Percentiles rank a stretch among this genome's conserved stretches.
These are phyloP conservation scores for Heliothis virescens DNA, from an alignment of 1,140 invertebrate genomes.

Conservation along the genomic window DNA sequence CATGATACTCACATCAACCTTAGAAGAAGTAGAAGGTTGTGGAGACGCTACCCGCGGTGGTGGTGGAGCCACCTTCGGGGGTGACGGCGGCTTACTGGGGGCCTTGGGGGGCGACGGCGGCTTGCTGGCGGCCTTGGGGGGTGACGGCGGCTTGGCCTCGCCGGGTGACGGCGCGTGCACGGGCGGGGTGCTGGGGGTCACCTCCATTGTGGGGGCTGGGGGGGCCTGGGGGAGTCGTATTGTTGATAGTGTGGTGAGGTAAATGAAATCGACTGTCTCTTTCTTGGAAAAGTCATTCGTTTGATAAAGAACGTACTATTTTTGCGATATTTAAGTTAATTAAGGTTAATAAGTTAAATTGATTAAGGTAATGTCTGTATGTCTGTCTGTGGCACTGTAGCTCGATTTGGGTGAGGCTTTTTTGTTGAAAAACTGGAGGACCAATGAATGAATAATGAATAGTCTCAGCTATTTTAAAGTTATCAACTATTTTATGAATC, in stretches of 20 bases:
- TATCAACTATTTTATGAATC: too few species aligned
- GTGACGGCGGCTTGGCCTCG: constrained; percentile 47
- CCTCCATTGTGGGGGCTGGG: constrained; percentile 68
- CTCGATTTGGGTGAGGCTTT: too few species aligned
- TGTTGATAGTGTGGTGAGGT: neutral
- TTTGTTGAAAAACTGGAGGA: too few species aligned
- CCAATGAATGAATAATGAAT: too few species aligned
- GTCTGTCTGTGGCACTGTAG: too few species aligned
- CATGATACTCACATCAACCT: constrained; percentile 9
- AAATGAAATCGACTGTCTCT: too few species aligned
- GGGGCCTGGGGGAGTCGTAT: constrained; percentile 56
- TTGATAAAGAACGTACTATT: too few species aligned
- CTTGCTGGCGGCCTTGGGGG: constrained; percentile 47
- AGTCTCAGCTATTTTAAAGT: too few species aligned
- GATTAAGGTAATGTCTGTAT: too few species aligned
- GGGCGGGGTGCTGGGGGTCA: constrained; percentile 74
- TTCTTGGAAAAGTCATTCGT: too few species aligned
- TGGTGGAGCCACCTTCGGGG: constrained; percentile 47
- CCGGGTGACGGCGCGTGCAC: constrained; percentile 55
- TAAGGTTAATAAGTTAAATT: too few species aligned
- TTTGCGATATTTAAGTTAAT: too few species aligned
- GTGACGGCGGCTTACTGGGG: constrained; percentile 49
- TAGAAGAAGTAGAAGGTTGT: constrained; percentile 50
- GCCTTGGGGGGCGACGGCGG: constrained; percentile 48
- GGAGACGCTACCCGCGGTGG: constrained; percentile 51